These are phyloP conservation scores for Chelidonichthys spinosus DNA, from an alignment of 2,797 vertebrate genomes.

Conservation along the genomic window DNA sequence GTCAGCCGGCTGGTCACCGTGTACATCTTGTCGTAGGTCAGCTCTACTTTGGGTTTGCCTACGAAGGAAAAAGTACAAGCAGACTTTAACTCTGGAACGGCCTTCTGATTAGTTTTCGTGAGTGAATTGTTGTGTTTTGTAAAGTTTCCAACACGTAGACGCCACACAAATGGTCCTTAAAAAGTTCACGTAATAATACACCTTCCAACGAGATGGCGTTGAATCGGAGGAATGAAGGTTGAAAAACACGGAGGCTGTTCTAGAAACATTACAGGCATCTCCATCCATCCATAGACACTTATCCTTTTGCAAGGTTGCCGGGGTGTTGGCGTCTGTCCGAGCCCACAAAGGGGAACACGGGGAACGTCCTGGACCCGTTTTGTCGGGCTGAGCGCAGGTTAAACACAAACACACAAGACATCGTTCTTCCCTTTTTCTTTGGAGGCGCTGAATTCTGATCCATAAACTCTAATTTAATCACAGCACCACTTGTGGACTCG, in stretches of 20 bases:
- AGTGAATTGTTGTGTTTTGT: no score
- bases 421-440: neutral
- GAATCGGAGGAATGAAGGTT: neutral
- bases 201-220: no score
- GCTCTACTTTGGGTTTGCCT: conserved; percentile 92
- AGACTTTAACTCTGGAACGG: neutral
- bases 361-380: neutral
- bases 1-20: conserved; percentile 93
- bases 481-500: neutral
- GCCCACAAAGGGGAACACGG: neutral
- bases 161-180: no score
- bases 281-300: neutral
- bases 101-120: no score
- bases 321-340: neutral
- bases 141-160: no score
- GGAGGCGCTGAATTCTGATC: neutral
- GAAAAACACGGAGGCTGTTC: neutral
- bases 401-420: neutral
- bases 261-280: neutral
- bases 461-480: neutral
- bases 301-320: neutral
- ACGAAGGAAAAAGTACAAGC: conserved; percentile 15
- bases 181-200: no score
- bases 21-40: conserved; percentile 94
- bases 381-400: neutral